Conservation (phyloP, 2,797 vertebrate species). For the Ctenosaura bakeri region DNA sequence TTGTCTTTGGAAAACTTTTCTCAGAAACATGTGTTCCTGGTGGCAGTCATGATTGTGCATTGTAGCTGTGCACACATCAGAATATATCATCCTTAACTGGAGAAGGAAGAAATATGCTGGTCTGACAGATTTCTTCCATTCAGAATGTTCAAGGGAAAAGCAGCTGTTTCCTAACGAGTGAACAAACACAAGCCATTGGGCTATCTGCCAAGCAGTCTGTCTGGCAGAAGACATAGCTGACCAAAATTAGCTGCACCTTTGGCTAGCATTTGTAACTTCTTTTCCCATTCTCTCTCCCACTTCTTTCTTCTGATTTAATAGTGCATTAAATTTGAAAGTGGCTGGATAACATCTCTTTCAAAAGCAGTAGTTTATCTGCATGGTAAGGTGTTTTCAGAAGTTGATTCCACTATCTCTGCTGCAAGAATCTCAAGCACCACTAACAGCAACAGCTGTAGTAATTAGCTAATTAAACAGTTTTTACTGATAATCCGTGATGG, state of each 20-base stretch:
- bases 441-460: conserved; percentile 66
- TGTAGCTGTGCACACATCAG: not conserved
- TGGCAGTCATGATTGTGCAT: too few relatives aligned
- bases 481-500: conserved; percentile 67
- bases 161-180: not conserved
- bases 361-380: not conserved
- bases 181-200: not conserved
- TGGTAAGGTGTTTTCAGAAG: not conserved
- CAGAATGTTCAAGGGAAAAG: not conserved
- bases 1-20: too few relatives aligned
- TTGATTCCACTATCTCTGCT: conserved; percentile 18
- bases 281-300: not conserved
- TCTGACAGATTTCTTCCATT: conserved; percentile 1
- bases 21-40: too few relatives aligned
- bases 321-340: conserved; percentile 13
- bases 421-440: conserved; percentile 31
- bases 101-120: not conserved
- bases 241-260: not conserved
- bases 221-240: too few relatives aligned
- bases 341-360: not conserved
- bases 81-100: not conserved
- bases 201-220: not conserved
- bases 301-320: not conserved
- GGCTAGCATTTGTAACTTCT: not conserved
- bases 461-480: conserved; percentile 66